Conservation (phyloP, 2,888 invertebrate species). For the Stenodera caucasica region DNA sequence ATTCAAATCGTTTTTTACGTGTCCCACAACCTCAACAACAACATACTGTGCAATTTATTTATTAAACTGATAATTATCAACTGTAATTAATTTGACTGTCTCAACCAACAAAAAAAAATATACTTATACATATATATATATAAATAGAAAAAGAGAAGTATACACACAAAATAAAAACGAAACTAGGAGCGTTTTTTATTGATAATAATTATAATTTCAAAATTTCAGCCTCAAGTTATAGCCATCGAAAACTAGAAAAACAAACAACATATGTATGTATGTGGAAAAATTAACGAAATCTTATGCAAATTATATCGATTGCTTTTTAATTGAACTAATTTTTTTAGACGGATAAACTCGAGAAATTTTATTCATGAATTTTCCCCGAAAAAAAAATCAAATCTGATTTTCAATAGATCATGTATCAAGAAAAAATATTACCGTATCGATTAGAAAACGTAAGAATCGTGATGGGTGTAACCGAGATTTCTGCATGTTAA, state of each 20-base stretch:
- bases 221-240: background rate
- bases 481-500: constrained; percentile 12
- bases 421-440: background rate
- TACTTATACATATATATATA: background rate
- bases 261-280: background rate
- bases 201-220: background rate
- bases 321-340: background rate
- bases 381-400: constrained; percentile 13
- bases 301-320: background rate
- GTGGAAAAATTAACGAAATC: background rate
- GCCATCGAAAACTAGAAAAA: background rate
- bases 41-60: constrained; percentile 19
- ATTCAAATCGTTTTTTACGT: constrained; percentile 10
- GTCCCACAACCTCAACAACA: constrained; percentile 12
- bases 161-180: no score
- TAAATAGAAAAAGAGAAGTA: background rate
- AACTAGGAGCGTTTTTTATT: background rate
- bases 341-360: background rate
- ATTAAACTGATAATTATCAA: constrained; percentile 25
- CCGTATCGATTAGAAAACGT: constrained; percentile 3
- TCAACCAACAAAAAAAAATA: no score
- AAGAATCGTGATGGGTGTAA: constrained; percentile 10
- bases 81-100: constrained; percentile 24
- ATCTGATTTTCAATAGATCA: background rate
- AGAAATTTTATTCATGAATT: background rate